Base-by-base conservation (phyloP, 2,888 invertebrate species). In the Temnothorax ravouxi region DNA sequence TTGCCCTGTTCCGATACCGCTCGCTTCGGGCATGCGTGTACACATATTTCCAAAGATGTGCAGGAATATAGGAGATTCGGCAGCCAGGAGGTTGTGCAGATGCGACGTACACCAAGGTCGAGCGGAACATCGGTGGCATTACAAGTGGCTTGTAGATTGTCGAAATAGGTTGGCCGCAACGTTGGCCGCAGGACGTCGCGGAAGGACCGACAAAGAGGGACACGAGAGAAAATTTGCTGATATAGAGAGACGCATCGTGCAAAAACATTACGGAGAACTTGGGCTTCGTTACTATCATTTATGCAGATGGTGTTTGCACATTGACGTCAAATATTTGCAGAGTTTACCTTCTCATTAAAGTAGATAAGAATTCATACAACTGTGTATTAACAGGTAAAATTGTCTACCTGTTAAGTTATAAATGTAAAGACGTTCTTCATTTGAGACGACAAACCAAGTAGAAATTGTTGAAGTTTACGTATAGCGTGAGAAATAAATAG, bases 1-100 rank as follows among this genome's bases (percentile, higher is more conserved):
- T 88, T 84, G 88, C 76, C 59, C 50, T 9, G 56, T 11, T 52
- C 41, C 67, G 72, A 88, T 84, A 83, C 80, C 64, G 74, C 83
- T 64, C 52, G 64, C 44, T 54, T 52, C 38, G 18, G 15, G 61
- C 74, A 54, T 74, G 66, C 29, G 47, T 74, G 18, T 62, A 21
- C 47, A 67, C 50, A 50, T 41, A n/a, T 54, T 52, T 82, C n/a
- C 25, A 52, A 21, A 64, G 38, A 61, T 38, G 25, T 2, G 15
- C 1, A 47, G 11, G 11, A 25, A 29, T 3, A 29, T 29, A 6
- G 54, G 21, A 38, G 1, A 81, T 81, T 74, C 50, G 61, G 15
- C 38, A 21, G 25, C 25, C 44, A 38, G 52, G 66, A 67, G 34
- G n/a, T 61, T 21, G 47, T 38, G 21, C 54, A 59, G 38, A 47